Conservation (phyloP, 2,113 vertebrate species). For the Lucifuga dentata region DNA sequence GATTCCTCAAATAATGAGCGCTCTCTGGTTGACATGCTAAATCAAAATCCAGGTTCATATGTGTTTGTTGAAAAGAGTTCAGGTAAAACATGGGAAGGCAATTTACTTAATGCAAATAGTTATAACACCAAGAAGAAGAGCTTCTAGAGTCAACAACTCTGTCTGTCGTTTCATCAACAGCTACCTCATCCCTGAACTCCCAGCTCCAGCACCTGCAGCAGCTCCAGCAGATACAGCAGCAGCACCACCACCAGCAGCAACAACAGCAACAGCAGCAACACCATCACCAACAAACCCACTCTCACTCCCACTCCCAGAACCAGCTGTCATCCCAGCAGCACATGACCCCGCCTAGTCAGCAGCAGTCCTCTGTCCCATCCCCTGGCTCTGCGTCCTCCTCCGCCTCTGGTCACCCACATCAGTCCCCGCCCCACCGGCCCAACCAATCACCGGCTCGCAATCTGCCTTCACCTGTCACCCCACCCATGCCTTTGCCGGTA, state of each 20-base stretch:
- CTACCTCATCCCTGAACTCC: constrained; percentile 99
- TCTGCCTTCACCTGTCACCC: constrained; percentile 93
- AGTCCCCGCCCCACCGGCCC: constrained; percentile 88
- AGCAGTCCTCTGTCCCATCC: constrained; percentile 77
- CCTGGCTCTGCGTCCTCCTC: constrained; percentile 84
- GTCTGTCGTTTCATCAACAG: constrained; percentile 77
- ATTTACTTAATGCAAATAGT: no score
- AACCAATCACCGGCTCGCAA: constrained; percentile 93
- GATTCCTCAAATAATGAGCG: constrained; percentile 45
- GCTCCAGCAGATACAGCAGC: constrained; percentile 95
- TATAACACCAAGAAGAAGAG: no score
- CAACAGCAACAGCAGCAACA: constrained; percentile 77
- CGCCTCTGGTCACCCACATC: constrained; percentile 83
- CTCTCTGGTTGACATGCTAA: constrained; percentile 24
- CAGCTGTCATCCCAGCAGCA: constrained; percentile 81
- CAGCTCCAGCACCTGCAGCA: constrained; percentile 99
- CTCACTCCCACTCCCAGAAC: constrained; percentile 72
- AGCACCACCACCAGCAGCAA: constrained; percentile 85
- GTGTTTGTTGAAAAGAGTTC: constrained; percentile 7
- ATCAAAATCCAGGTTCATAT: constrained; percentile 8
- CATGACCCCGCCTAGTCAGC: constrained; percentile 86
- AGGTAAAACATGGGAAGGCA: no score
- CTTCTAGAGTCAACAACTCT: not conserved
- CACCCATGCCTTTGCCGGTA: constrained; percentile 93
- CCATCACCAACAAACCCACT: constrained; percentile 82